Evolutionary conservation across 2,797 vertebrate species (phyloP).

Genomic region (Mormyrus proboscirostris): DNA sequence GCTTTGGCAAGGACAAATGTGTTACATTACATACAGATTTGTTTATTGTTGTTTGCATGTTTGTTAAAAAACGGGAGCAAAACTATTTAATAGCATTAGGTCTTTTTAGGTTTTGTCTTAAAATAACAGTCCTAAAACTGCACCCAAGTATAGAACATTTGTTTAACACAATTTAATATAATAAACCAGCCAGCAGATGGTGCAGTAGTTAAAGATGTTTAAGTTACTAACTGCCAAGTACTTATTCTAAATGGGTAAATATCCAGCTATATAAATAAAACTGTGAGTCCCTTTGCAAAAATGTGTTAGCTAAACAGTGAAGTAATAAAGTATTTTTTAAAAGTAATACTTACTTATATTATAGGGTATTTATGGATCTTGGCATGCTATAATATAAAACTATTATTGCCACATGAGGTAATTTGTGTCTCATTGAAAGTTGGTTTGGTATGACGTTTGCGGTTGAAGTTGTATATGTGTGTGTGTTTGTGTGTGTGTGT

Average conservation of each 20-base stretch:
- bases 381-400: neutral
- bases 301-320: neutral
- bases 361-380: neutral
- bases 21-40: neutral
- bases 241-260: neutral
- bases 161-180: neutral
- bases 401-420: neutral
- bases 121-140: neutral
- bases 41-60: neutral
- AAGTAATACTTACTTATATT: neutral
- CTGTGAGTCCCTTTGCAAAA: neutral
- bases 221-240: neutral
- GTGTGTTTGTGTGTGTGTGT: neutral
- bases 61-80: neutral
- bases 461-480: neutral
- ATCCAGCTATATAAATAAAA: neutral
- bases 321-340: neutral
- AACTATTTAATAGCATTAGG: neutral
- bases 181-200: neutral
- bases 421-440: neutral
- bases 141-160: neutral
- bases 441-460: neutral
- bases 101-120: neutral
- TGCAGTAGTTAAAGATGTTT: neutral
- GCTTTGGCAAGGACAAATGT: neutral